phyloP scores from a whole-genome alignment of 2,113 vertebrate genomes.

The Sula dactylatra region DNA sequence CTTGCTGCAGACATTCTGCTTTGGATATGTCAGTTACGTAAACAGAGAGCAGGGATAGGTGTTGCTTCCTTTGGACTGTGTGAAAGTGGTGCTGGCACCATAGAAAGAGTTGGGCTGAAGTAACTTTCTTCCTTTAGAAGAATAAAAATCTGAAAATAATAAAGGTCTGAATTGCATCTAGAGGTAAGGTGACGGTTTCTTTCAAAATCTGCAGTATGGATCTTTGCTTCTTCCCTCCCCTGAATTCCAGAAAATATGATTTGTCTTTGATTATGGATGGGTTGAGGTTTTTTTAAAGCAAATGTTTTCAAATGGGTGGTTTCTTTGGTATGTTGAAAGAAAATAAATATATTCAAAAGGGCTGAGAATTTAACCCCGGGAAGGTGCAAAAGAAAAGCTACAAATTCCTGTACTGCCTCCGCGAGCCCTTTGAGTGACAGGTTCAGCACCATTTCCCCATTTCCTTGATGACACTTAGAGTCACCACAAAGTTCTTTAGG shows the following conservation, averaged over 20 bases:
- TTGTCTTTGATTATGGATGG: background rate
- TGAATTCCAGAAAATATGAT: background rate
- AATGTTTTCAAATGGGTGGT: constrained; percentile 21
- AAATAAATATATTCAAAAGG: constrained; percentile 34
- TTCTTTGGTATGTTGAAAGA: constrained; percentile 38
- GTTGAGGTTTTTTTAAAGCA: background rate
- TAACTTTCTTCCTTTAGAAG: background rate
- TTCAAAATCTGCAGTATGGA: background rate
- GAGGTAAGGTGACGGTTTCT: background rate
- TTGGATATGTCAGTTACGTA: background rate
- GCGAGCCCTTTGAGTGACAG: background rate
- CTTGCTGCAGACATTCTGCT: background rate
- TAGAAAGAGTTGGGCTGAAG: background rate
- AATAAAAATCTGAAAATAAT: background rate
- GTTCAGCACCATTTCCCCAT: background rate
- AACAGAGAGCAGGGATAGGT: background rate
- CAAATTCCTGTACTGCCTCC: background rate
- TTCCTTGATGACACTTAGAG: background rate
- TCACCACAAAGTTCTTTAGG: background rate
- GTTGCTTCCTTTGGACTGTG: background rate
- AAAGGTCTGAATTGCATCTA: background rate
- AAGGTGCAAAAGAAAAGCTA: background rate
- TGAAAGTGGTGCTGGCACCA: background rate
- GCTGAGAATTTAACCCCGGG: constrained; percentile 17
- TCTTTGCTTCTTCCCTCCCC: background rate